These are phyloP conservation scores for Drosophila affinis DNA, from an alignment of 2,888 invertebrate genomes.

Conservation along the genomic window DNA sequence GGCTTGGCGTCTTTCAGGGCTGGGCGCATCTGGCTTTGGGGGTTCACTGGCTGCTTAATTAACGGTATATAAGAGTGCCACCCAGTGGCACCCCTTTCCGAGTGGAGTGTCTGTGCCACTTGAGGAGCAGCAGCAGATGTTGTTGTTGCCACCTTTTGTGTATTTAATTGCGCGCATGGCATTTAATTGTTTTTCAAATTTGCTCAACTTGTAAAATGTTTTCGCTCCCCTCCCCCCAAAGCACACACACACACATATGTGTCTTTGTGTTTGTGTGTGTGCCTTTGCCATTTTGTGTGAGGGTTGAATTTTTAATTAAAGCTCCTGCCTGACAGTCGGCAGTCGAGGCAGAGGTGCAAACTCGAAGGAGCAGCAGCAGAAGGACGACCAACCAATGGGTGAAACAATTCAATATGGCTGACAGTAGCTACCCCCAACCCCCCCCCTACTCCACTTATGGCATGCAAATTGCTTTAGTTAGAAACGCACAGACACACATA, in stretches of 20 bases:
- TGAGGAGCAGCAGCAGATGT: constrained; percentile 51
- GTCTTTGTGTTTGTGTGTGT: constrained; percentile 39
- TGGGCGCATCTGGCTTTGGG: constrained; percentile 27
- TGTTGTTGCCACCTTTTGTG: constrained; percentile 81
- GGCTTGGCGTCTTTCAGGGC: constrained; percentile 5
- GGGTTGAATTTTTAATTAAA: constrained; percentile 78
- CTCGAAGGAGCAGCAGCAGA: constrained; percentile 62
- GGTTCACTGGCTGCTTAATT: constrained; percentile 76
- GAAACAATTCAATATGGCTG: constrained; percentile 70
- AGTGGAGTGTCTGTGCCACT: constrained; percentile 53
- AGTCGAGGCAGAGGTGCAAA: constrained; percentile 57
- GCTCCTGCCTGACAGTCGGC: constrained; percentile 43
- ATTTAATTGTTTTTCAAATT: constrained; percentile 83
- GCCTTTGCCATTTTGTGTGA: constrained; percentile 59
- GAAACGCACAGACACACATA: constrained; percentile 16
- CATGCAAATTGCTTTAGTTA: constrained; percentile 71
- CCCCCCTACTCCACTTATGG: constrained; percentile 30
- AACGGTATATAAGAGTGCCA: constrained; percentile 68
- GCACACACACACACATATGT: not conserved
- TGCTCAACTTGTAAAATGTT: constrained; percentile 77
- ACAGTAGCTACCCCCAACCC: constrained; percentile 35
- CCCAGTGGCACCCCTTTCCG: constrained; percentile 19
- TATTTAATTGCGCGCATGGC: constrained; percentile 83
- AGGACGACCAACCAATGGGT: constrained; percentile 10
- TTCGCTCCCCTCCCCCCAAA: constrained; percentile 21